Base-by-base conservation (phyloP, 1,140 invertebrate genomes). In the Monomorium pharaonis region DNA sequence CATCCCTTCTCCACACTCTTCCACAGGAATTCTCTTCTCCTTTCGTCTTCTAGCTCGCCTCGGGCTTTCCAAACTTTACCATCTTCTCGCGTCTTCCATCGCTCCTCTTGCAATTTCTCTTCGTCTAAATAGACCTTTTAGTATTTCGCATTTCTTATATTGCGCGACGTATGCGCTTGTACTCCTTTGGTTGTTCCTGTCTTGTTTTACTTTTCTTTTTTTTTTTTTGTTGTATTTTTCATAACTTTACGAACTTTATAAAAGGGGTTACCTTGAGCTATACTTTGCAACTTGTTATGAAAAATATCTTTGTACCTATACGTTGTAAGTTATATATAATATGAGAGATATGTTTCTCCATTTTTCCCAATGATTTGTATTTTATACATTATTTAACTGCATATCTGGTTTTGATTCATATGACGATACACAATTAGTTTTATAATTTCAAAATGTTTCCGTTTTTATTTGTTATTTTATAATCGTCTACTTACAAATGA, bases 41-140 rank as follows among this genome's bases (percentile, higher is more conserved):
- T 87, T 76, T 75, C 44, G 69, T 77, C 80, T 76, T 88, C 56
- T 88, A 65, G 69, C 47, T 84, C 65, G 90, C 90, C 90, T 89
- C 84, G 54, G 90, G 18, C 90, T 86, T 88, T 89, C 84, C 83
- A 88, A 91, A 91, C 89, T 90, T 91, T 89, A 86, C 75, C 89
- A 91, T 91, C 84, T 89, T 87, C 63, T 84, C 77, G 9, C 78
- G 65, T 84, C 27, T 51, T 37, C 33, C 49, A 51, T 3, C 33
- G 3, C 49, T n/a, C 16, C 10, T 30, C 67, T 80, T 33, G 63
- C 37, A 72, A 83, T 88, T 42, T 88, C 56, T 65, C 62, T 47
- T 86, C 63, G 21, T 81, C 63, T 74, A 63, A 76, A 56, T 88
- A 37, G 54, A 58, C 51, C 76, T 80, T 77, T 86, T 72, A 80